A percentile compares a stretch with the other conserved stretches of the same genome.
These are phyloP conservation scores for Dione juno DNA, from an alignment of 2,888 invertebrate genomes.

Conservation along the genomic window DNA sequence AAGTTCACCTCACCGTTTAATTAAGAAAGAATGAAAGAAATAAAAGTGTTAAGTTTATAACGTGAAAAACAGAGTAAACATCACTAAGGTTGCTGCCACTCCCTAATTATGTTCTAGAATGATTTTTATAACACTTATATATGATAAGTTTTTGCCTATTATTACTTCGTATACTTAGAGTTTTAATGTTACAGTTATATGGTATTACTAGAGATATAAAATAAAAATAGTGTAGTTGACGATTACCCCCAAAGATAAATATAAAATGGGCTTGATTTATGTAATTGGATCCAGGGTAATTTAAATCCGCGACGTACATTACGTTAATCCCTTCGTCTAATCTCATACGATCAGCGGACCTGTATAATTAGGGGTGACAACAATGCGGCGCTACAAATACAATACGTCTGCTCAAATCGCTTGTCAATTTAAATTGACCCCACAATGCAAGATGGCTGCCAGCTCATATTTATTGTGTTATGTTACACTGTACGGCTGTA, in stretches of 20 bases:
- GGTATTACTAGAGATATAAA: neutral
- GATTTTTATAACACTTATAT: neutral
- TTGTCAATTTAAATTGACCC: slow-evolving; percentile 83
- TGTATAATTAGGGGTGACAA: slow-evolving; percentile 81
- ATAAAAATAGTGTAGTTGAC: slow-evolving; percentile 10
- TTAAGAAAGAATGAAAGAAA: too few relatives aligned
- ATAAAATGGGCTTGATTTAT: slow-evolving; percentile 41
- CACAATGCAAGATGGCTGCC: slow-evolving; percentile 78
- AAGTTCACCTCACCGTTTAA: too few relatives aligned
- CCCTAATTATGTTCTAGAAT: neutral
- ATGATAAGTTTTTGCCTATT: neutral
- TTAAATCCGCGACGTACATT: slow-evolving; percentile 66
- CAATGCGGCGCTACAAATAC: slow-evolving; percentile 72
- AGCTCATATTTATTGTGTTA: slow-evolving; percentile 57
- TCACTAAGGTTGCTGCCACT: neutral
- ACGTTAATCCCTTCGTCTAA: slow-evolving; percentile 75
- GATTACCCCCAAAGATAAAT: slow-evolving; percentile 17
- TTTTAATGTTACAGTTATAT: neutral
- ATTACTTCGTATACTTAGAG: neutral
- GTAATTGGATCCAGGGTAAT: slow-evolving; percentile 49
- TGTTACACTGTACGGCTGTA: neutral
- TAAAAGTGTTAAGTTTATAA: too few relatives aligned
- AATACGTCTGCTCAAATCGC: slow-evolving; percentile 78
- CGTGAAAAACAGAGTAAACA: neutral
- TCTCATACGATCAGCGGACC: slow-evolving; percentile 70